A percentile compares a stretch with the other conserved stretches of the same genome.
Conservation (phyloP, 2,888 invertebrate genomes). For the Punctoribates punctum region DNA sequence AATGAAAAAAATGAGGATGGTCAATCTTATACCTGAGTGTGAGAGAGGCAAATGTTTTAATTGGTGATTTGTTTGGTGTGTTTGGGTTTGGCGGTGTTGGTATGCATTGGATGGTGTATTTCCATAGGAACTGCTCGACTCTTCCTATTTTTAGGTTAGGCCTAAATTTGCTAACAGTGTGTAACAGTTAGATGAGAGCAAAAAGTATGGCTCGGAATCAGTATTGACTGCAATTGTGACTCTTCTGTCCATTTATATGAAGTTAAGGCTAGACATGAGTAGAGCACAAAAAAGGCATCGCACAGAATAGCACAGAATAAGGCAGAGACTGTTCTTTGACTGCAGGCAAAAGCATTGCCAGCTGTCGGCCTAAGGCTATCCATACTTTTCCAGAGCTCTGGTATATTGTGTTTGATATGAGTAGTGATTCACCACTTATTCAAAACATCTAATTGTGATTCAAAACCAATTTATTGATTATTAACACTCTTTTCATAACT, state of each 20-base stretch:
- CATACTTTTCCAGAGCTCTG: background rate
- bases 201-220: background rate
- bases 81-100: background rate
- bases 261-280: background rate
- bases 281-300: conserved; percentile 25
- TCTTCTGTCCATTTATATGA: conserved; percentile 8
- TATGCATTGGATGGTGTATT: background rate
- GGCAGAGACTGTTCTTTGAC: background rate
- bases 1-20: no score
- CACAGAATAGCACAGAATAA: background rate
- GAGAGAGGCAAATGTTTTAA: no score
- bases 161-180: background rate
- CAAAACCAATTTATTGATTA: no score
- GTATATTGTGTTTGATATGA: background rate
- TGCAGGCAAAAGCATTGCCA: conserved; percentile 23
- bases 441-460: background rate
- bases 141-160: conserved; percentile 4
- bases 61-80: background rate
- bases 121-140: conserved; percentile 10
- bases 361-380: conserved; percentile 38
- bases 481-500: no score
- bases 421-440: background rate
- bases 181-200: background rate
- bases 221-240: background rate
- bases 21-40: no score